Evolutionary conservation across 2,113 vertebrate genomes (phyloP), one percentile per base, ranked within the genome.

Genomic region (Conger conger): DNA sequence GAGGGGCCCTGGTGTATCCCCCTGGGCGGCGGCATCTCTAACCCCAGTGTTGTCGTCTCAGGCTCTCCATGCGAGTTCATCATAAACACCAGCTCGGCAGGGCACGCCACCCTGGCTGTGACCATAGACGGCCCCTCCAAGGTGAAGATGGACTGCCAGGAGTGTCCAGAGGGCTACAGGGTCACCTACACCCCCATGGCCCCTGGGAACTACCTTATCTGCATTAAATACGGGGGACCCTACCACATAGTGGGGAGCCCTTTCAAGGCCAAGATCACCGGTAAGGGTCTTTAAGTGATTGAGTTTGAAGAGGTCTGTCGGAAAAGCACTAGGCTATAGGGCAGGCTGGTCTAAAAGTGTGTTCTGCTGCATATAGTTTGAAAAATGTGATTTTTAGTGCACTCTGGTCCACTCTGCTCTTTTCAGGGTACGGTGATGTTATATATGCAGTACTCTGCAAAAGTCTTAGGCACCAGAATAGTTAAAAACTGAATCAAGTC

Each of bases 71-170:
- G 96, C 17, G 95, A 96, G 83, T 97, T 97, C 92, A 94, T 92
- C 89, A 96, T 97, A 92, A 96, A 97, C 88, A 96, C 95, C 3
- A 95, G 93, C 84, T 95, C 95, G 88, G 96, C 96, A 42, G 96
- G 96, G 76, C 94, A 95, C 30, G 96, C 96, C 54, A 94, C 96
- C 3, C 93, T 97, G 80, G 95, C 96, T 4, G 96, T 96, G 92
- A 96, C 96, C 87, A 97, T 97, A 35, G 96, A 97, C 93, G 96
- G 96, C 45, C 96, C 96, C 0, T 96, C 96, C 89, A 97, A 97
- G 91, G 96, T 97, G 88, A 96, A 96, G 89, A 96, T 97, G 96
- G 96, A 97, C 92, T 97, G 96, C 89, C 95, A 96, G 86, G 96
- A 97, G 90, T 94, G 94, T 90, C 90, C 96, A 23, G 96, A 97